Evolutionary conservation across 2,888 invertebrate genomes (phyloP), one percentile per base, ranked within the genome.

Genomic region (Protodeltote pygarga): DNA sequence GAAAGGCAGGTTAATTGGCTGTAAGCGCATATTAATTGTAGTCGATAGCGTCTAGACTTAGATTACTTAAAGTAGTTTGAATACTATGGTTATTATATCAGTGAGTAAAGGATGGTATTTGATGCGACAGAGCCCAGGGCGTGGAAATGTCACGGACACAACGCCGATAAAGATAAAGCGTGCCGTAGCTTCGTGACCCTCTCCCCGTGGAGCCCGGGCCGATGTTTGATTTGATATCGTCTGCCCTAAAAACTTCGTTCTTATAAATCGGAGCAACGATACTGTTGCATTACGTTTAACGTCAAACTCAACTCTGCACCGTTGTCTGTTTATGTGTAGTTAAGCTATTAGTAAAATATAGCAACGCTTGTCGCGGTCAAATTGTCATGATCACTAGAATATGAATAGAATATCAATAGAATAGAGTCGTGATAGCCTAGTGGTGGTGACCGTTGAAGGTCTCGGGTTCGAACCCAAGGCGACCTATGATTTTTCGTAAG

Each of bases 61-160:
- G 35, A 57, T 60, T 44, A 45, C 17, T 32, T 46, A 57, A 50
- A 11, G 46, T 51, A 57, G 48, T 52, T 49, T 32, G 29, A 59
- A 50, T 23, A n/a, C n/a, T n/a, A 28, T 38, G 46, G 55, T 67
- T 65, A 71, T 65, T 64, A 64, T 71, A 55, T 63, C 57, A 70
- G 61, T 59, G 62, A 65, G 64, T 71, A 63, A 74, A 72, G 53
- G 64, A 65, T 71, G 70, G 58, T 65, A 71, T 73, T 75, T 72
- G 61, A 68, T 68, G 71, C 55, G 65, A 65, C 65, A 52, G 54
- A 66, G 72, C 67, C 69, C 59, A 70, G 77, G 84, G 81, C 65
- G 83, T 77, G 80, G 77, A 87, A 87, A 88, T 89, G 87, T 88
- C 88, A 88, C 57, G 88, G 88, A 78, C 87, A 68, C 68, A 47